Percentiles rank a stretch among this genome's conserved stretches.
Evolutionary conservation across 1,140 invertebrate species (phyloP).

Genomic region (Achatina immaculata): DNA sequence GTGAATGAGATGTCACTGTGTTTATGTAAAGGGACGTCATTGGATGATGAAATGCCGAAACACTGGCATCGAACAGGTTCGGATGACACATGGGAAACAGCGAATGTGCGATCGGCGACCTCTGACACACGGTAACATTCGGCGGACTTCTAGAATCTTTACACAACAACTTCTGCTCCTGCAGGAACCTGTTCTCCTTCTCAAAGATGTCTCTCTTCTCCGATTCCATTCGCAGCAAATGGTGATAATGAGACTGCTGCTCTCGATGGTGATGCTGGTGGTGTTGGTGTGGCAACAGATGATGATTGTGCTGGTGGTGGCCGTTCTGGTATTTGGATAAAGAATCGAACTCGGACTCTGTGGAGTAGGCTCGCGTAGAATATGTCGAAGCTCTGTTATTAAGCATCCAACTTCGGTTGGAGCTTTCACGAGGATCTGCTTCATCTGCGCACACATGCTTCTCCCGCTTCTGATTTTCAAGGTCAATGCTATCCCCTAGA

Average conservation of each 20-base stretch:
- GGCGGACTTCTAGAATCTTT: slow-evolving; percentile 50
- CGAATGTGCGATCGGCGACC: slow-evolving; percentile 35
- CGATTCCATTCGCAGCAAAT: slow-evolving; percentile 33
- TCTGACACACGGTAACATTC: slow-evolving; percentile 59
- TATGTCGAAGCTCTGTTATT: neutral
- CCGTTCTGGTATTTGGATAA: neutral
- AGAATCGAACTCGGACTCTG: neutral
- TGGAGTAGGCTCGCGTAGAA: slow-evolving; percentile 1
- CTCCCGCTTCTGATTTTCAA: neutral
- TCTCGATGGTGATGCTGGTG: neutral
- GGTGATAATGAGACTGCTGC: slow-evolving; percentile 23
- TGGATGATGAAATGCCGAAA: slow-evolving; percentile 42
- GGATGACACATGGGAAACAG: slow-evolving; percentile 44
- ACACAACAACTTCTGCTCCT: slow-evolving; percentile 40
- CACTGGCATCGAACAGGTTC: slow-evolving; percentile 29
- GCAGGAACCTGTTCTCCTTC: slow-evolving; percentile 46
- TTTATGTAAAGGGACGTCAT: slow-evolving; percentile 42
- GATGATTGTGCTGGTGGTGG: slow-evolving; percentile 16
- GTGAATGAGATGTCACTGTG: slow-evolving; percentile 29
- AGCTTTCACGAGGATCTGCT: neutral
- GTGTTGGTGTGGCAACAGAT: slow-evolving; percentile 6
- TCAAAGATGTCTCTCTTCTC: slow-evolving; percentile 44
- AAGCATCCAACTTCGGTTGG: neutral
- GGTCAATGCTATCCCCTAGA: neutral
- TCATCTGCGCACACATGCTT: neutral